Base-by-base conservation (phyloP, 2,797 vertebrate genomes). In the Notolepis coatsorum region DNA sequence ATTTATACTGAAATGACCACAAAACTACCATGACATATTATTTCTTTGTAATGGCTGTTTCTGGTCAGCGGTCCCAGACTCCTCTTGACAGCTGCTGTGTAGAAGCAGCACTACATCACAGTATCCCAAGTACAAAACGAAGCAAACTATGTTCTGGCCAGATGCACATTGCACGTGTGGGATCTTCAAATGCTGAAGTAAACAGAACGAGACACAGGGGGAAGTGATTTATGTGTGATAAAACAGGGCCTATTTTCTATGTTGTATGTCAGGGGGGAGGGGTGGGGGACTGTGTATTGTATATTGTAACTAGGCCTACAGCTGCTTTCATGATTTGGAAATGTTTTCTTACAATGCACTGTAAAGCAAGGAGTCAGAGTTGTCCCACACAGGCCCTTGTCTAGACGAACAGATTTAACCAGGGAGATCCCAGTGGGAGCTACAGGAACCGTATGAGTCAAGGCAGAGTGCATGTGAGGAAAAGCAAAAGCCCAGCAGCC, bases 41-140 rank as follows among this genome's bases (percentile, higher is more conserved):
- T n/a, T n/a, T n/a, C n/a, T n/a, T n/a, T n/a, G n/a, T n/a, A n/a
- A n/a, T n/a, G n/a, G n/a, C n/a, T 31, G 10, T 25, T 43, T 76
- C 66, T 23, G 12, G 59, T 47, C 38, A 62, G n/a, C n/a, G n/a
- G n/a, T n/a, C n/a, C n/a, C n/a, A 62, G 63, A 73, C 5, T 28
- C n/a, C n/a, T n/a, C n/a, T n/a, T n/a, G n/a, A n/a, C n/a, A n/a
- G n/a, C 33, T 47, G 68, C 69, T 73, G 69, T 7, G 45, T 12
- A 60, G 61, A 77, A 82, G 79, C 70, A 79, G 79, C 63, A 45
- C 23, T 8, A 33, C 65, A 65, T 45, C n/a, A 2, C 24, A 51
- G 45, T 21, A 30, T 5, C 24, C 38, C 51, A 12, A 59, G 20
- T 54, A 63, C 50, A 66, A 62, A 52, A 48, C 43, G 1, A n/a